Base-by-base conservation (phyloP, 2,113 vertebrate genomes). In the Rhinoderma darwinii region DNA sequence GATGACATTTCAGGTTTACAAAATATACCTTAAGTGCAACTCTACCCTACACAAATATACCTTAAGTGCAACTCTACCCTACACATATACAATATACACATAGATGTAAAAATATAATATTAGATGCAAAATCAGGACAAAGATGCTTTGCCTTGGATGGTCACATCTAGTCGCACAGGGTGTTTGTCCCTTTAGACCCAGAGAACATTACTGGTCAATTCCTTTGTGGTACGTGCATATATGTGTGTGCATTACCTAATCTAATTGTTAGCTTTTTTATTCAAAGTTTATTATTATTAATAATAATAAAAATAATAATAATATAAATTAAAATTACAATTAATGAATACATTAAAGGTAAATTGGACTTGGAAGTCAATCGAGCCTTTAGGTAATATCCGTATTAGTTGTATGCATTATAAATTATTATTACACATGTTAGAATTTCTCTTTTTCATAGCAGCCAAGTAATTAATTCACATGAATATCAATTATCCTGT, bases 351-450 rank as follows among this genome's bases (percentile, higher is more conserved):
- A 70, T 70, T 70, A 70, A 70, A 70, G 35, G 35, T 70, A 20
- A 35, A 70, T 39, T 70, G 66, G 32, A 70, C 66, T 22, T 68
- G 63, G 63, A 68, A 68, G 30, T 68, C 39, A 70, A 70, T 70
- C 2, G 35, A 37, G 66, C 66, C 66, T 35, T 70, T 70, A 30
- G 66, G 66, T 70, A 37, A 39, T 70, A 70, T 70, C 66, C 18
- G 11, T 37, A 70, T 70, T 18, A 70, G 10, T 70, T 37, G 66
- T 37, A 70, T 70, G 66, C 66, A 37, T 70, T 35, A 70, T 70
- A 37, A 70, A 70, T 70, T 70, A 37, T 70, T 70, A 70, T 70
- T 70, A 70, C 66, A 70, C 35, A 70, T 70, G 66, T 70, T 70
- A 37, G n/a, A 70, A 70, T 70, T 39, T 70, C 66, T 37, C 66